Base-by-base conservation (phyloP, 2,797 vertebrate genomes). In the Alauda arvensis region DNA sequence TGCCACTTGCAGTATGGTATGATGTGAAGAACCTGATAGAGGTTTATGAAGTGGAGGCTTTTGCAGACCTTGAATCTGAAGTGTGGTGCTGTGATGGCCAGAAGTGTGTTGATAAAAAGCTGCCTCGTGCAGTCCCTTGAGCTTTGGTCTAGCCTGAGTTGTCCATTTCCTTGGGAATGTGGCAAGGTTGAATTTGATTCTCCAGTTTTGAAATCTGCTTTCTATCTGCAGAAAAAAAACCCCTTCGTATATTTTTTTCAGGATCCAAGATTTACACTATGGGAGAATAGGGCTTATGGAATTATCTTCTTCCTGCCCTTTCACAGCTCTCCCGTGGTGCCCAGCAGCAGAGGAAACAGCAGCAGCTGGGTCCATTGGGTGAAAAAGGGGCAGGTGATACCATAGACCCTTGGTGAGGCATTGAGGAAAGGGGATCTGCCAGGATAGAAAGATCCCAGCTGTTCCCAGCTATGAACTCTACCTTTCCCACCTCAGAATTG, bases 31-130 rank as follows among this genome's bases (percentile, higher is more conserved):
- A 69, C 37, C 45, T 55, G 43, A 28, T 19, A 39, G 45, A 83
- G 18, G 8, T 56, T 81, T 62, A 40, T 70, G 51, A 81, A 60
- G 42, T 33, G 29, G 17, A 66, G 46, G 31, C 49, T 91, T 85
- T 77, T 70, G 28, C 21, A 61, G 33, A 42, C 33, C 48, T 87
- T 90, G 74, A 69, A 61, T 81, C 70, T 85, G 70, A 87, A 89
- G 46, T 14, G 60, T 51, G 49, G 25, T 62, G 62, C 8, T 80
- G 62, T 46, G 81, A 51, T 65, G 76, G 67, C 67, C 84, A 83
- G 55, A 62, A 83, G 18, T 4, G 9, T 23, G 16, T n/a, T 55
- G 52, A 60, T 74, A 60, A 81, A 82, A 78, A 74, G 34, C 42
- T 80, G 53, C 53, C 67, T 69, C 6, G 0, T 72, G 56, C 70